Conservation (phyloP, 2,113 vertebrate genomes). For the Onychostoma macrolepis region DNA sequence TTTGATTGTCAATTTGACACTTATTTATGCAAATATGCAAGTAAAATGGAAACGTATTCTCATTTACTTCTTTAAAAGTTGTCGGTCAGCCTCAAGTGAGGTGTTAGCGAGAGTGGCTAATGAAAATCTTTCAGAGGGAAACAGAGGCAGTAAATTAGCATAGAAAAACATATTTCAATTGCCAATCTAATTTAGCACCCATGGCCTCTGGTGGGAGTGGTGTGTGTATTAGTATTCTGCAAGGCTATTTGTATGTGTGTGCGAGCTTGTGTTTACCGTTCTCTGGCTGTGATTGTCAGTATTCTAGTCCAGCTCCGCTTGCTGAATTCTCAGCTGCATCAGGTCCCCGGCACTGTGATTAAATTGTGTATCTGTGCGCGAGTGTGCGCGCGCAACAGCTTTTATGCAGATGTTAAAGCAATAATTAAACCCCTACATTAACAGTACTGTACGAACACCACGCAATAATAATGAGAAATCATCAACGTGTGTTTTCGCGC, state of each 20-base stretch:
- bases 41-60: slow-evolving; percentile 22
- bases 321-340: slow-evolving; percentile 16
- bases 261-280: background rate
- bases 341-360: background rate
- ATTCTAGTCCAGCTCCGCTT: background rate
- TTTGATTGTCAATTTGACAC: background rate
- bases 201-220: background rate
- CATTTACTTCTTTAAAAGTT: slow-evolving; percentile 13
- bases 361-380: slow-evolving; percentile 3
- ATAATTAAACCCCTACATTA: slow-evolving; percentile 22
- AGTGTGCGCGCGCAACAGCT: background rate
- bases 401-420: slow-evolving; percentile 15
- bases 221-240: slow-evolving; percentile 30
- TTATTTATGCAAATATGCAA: slow-evolving; percentile 30
- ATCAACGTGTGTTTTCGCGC: background rate
- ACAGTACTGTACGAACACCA: background rate
- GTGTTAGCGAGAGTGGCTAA: slow-evolving; percentile 18
- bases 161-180: slow-evolving; percentile 41
- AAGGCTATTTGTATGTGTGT: background rate
- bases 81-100: slow-evolving; percentile 9
- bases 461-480: background rate
- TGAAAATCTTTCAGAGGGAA: slow-evolving; percentile 20
- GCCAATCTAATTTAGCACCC: slow-evolving; percentile 40
- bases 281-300: background rate
- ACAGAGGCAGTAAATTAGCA: slow-evolving; percentile 27